Evolutionary conservation across 2,113 vertebrate genomes (phyloP).

Genomic region (Xyliphius kryptos): DNA sequence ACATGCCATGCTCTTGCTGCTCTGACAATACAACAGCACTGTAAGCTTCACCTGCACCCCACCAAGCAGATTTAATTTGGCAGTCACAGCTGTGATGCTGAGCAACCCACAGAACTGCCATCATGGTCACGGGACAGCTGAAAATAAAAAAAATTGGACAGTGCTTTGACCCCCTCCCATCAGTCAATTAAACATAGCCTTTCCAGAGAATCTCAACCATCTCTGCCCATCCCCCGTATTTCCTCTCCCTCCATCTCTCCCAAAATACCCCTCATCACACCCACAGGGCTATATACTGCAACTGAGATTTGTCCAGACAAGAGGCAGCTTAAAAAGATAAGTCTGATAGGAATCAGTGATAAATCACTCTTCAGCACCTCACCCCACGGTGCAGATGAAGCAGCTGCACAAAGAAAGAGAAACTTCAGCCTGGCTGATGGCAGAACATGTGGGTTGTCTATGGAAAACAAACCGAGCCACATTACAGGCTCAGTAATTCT

Average conservation of each 20-base stretch:
- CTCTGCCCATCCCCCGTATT: conserved; percentile 1
- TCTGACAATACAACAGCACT: conserved; percentile 7
- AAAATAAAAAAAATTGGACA: conserved; percentile 8
- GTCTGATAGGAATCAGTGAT: conserved; percentile 11
- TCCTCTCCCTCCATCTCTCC: conserved; percentile 12
- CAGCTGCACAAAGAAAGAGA: neutral
- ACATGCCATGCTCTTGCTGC: neutral
- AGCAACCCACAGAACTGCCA: conserved; percentile 3
- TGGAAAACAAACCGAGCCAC: neutral
- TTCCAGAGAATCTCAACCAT: conserved; percentile 28
- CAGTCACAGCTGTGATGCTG: conserved; percentile 17
- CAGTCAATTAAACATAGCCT: conserved; percentile 8
- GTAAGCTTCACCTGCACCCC: conserved; percentile 12
- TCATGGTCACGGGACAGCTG: conserved; percentile 15
- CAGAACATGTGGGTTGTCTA: neutral
- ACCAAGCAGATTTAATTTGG: conserved; percentile 30
- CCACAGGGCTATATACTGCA: conserved; percentile 4
- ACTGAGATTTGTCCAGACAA: conserved; percentile 34
- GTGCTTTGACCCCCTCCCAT: neutral
- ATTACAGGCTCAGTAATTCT: neutral
- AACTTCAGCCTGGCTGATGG: neutral
- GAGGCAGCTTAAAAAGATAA: conserved; percentile 30
- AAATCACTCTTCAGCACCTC: conserved; percentile 12
- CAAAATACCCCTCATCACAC: conserved; percentile 36
- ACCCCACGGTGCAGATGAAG: neutral